Evolutionary conservation across 2,113 vertebrate genomes (phyloP), one percentile per base, ranked within the genome.

Genomic region (Mobula hypostoma): DNA sequence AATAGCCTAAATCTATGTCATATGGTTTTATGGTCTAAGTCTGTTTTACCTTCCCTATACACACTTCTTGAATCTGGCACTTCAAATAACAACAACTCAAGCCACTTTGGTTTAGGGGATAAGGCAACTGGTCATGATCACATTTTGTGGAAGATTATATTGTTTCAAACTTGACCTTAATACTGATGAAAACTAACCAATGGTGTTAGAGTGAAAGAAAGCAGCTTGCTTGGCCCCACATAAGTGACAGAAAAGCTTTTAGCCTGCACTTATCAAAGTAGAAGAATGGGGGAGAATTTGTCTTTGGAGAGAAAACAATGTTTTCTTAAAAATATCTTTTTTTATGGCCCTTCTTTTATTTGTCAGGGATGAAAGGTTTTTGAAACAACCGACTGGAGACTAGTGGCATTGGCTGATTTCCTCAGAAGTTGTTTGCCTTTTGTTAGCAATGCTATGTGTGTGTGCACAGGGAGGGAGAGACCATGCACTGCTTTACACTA

Each of bases 291-390:
- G n/a, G 63, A 15, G 48, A 27, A 91, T 68, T 91, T 91, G 87
- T 61, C 87, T 68, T 91, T 68, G 32, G 87, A 91, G 87, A 91
- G 83, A 32, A 91, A 91, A 91, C 29, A 32, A 91, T 91, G 14
- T 66, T 91, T 68, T 15, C 19, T 48, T 8, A 21, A 56, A 48
- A 82, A 63, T 58, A 68, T 68, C 8, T 61, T 94, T 94, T 94
- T 94, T 94, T 88, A 82, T 72, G 83, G 40, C 66, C n/a, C 27
- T 76, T 24, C 74, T 90, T 90, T n/a, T 74, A 76, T 88, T 77
- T 87, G 78, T n/a, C 85, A 1, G 32, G 56, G 85, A 91, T 94
- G 68, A 90, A 90, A 94, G 94, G 79, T 87, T 94, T 94, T 82
- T 66, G 88, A 94, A 80, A 88, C 29, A 78, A 70, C 76, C 15